These are phyloP conservation scores for Patella pellucida DNA, from an alignment of 2,888 invertebrate genomes.

Conservation along the genomic window DNA sequence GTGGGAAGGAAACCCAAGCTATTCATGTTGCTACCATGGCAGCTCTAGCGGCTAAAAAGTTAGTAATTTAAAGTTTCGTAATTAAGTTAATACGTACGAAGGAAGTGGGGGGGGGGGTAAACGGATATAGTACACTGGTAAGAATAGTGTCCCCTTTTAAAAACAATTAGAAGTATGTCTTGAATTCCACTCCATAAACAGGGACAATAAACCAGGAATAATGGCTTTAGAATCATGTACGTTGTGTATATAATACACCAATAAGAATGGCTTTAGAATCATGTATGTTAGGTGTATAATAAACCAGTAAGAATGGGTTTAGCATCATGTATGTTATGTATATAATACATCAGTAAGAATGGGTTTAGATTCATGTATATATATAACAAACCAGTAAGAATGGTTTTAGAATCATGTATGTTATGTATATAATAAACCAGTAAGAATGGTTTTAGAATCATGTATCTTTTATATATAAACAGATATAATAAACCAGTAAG, in stretches of 20 bases:
- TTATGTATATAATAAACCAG: not conserved
- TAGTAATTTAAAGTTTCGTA: slow-evolving; percentile 2
- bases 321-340: not conserved
- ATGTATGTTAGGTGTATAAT: not conserved
- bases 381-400: not conserved
- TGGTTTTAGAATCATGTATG: not conserved
- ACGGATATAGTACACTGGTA: no score
- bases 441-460: no score
- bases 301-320: no score
- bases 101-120: no score
- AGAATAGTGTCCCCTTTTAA: no score
- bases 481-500: slow-evolving; percentile 88
- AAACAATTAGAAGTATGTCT: no score
- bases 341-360: not conserved
- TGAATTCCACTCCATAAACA: no score
- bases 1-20: slow-evolving; percentile 90
- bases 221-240: no score
- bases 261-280: no score
- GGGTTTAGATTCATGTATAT: no score
- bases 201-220: not conserved
- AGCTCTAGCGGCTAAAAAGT: slow-evolving; percentile 81
- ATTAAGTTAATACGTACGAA: no score
- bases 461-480: not conserved
- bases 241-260: no score
- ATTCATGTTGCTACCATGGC: slow-evolving; percentile 81